These are phyloP conservation scores for Rhegmatorhina hoffmannsi DNA, from an alignment of 2,113 vertebrate species.

Conservation along the genomic window DNA sequence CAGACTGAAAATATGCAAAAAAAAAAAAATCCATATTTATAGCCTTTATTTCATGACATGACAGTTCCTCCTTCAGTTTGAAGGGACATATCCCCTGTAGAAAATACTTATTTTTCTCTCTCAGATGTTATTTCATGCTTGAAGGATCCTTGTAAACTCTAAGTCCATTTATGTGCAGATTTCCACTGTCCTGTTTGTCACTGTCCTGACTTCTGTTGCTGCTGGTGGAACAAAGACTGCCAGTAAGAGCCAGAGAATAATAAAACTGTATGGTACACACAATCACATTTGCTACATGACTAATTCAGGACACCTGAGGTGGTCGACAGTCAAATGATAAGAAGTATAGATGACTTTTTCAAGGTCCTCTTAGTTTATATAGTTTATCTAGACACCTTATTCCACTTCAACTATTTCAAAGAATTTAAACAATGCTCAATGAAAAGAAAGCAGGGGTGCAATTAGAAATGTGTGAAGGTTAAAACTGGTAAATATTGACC, in stretches of 20 bases:
- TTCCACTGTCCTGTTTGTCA: slow-evolving; percentile 28
- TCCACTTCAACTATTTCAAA: not conserved
- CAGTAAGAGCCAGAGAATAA: slow-evolving; percentile 7
- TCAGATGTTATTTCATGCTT: not conserved
- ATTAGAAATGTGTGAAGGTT: not conserved
- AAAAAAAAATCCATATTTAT: not conserved
- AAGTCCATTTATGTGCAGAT: slow-evolving; percentile 33
- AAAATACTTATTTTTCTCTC: slow-evolving; percentile 20
- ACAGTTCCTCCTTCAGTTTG: not conserved
- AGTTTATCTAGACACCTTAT: not conserved
- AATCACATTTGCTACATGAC: not conserved
- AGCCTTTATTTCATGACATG: not conserved
- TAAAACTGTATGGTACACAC: not conserved
- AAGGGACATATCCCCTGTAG: not conserved
- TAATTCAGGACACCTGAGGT: not conserved
- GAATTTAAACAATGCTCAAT: not conserved
- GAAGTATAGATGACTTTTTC: not conserved
- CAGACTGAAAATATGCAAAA: not conserved
- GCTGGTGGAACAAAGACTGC: not conserved
- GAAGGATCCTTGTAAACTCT: slow-evolving; percentile 8
- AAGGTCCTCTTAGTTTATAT: not conserved
- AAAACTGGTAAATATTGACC: not conserved
- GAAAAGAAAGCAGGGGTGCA: not conserved
- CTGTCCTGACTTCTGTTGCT: slow-evolving; percentile 9
- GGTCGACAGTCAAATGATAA: not conserved